These are phyloP conservation scores for Eublepharis macularius DNA, from an alignment of 2,113 vertebrate species.

Conservation along the genomic window DNA sequence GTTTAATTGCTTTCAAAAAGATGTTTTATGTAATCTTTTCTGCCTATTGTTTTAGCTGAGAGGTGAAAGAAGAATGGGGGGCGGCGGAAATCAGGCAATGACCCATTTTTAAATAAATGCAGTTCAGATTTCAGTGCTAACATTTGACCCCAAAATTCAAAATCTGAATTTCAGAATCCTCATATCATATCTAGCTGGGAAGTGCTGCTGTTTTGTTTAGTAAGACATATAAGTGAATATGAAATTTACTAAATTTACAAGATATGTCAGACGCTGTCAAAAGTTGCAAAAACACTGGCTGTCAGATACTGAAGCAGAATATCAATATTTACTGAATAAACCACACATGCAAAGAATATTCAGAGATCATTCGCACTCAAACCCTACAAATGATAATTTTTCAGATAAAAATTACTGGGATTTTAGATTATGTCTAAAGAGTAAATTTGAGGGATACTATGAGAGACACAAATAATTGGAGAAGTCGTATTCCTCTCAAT, in stretches of 20 bases:
- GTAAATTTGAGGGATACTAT: neutral
- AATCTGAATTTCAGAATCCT: neutral
- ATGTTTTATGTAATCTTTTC: neutral
- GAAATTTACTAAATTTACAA: neutral
- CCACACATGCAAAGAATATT: neutral
- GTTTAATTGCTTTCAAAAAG: too few relatives aligned
- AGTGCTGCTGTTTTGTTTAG: too few relatives aligned
- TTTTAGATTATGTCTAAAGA: neutral
- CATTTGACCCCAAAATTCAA: neutral
- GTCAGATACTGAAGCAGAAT: neutral
- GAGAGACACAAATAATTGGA: too few relatives aligned
- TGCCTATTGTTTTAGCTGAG: neutral
- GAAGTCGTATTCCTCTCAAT: neutral
- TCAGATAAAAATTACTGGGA: neutral
- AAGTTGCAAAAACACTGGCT: neutral
- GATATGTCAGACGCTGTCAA: neutral
- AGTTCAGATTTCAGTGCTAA: too few relatives aligned
- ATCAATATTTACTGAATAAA: neutral
- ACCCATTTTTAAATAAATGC: too few relatives aligned
- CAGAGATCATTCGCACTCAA: neutral
- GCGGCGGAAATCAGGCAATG: too few relatives aligned
- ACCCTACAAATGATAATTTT: neutral
- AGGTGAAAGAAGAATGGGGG: neutral
- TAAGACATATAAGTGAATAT: neutral
- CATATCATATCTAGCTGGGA: neutral